Percentiles rank a stretch among this genome's conserved stretches.
Evolutionary conservation across 2,888 invertebrate species (phyloP).

Genomic region (Drosophila suboccidentalis): DNA sequence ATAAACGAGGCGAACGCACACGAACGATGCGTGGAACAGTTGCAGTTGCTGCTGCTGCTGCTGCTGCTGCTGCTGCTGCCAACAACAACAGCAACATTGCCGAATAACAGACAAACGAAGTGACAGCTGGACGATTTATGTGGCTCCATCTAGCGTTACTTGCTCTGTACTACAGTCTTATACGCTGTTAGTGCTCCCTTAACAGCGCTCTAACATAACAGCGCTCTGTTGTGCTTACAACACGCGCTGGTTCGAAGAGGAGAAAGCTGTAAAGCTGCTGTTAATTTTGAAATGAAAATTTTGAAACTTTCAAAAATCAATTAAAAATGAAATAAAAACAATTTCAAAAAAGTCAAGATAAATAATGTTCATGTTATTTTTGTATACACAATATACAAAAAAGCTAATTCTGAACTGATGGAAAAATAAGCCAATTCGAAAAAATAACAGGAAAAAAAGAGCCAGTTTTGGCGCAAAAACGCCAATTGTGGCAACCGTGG

Average conservation of each 20-base stretch:
- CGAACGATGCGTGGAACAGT: constrained; percentile 21
- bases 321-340: too few relatives aligned
- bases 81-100: constrained; percentile 27
- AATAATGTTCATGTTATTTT: too few relatives aligned
- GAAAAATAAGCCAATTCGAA: too few relatives aligned
- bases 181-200: constrained; percentile 40
- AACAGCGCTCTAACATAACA: constrained; percentile 25
- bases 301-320: too few relatives aligned
- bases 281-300: too few relatives aligned
- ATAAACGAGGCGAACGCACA: constrained; percentile 19
- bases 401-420: too few relatives aligned
- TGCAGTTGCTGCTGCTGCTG: constrained; percentile 53
- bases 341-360: too few relatives aligned
- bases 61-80: constrained; percentile 38
- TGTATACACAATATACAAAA: too few relatives aligned
- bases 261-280: constrained; percentile 37
- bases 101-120: constrained; percentile 37
- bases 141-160: constrained; percentile 47
- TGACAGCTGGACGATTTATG: too few relatives aligned
- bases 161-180: constrained; percentile 44
- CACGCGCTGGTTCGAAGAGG: constrained; percentile 40
- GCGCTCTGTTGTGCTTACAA: constrained; percentile 32
- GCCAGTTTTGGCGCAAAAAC: too few relatives aligned
- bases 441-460: too few relatives aligned
- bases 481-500: too few relatives aligned